phyloP scores from a whole-genome alignment of 1,140 invertebrate species.

The Macrosteles quadrilineatus region DNA sequence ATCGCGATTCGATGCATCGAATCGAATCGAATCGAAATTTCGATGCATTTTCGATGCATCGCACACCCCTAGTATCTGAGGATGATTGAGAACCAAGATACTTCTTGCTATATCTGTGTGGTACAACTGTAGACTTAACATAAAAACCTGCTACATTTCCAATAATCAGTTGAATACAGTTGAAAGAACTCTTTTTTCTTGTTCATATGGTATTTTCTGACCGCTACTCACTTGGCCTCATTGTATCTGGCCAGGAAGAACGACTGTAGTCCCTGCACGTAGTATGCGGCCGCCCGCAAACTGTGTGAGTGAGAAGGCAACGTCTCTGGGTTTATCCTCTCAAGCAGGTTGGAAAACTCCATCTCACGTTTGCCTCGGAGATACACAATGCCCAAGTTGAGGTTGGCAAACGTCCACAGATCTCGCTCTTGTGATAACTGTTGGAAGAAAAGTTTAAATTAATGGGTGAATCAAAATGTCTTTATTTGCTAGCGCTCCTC shows the following conservation, averaged over 20 bases:
- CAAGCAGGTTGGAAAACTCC: slow-evolving; percentile 82
- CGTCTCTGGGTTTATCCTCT: slow-evolving; percentile 85
- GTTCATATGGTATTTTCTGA: too few species aligned
- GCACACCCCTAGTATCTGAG: too few species aligned
- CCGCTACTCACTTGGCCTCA: slow-evolving; percentile 90
- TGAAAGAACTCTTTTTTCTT: too few species aligned
- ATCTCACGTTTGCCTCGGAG: slow-evolving; percentile 83
- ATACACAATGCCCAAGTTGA: slow-evolving; percentile 96
- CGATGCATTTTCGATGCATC: too few species aligned
- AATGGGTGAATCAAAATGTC: slow-evolving; percentile 10
- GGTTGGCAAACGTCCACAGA: slow-evolving; percentile 90
- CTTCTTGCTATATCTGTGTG: too few species aligned
- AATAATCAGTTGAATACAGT: too few species aligned
- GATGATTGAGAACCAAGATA: too few species aligned
- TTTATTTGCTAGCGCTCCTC: neutral
- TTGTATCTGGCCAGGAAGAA: slow-evolving; percentile 96
- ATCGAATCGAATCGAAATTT: too few species aligned
- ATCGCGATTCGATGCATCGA: too few species aligned
- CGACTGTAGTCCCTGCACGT: slow-evolving; percentile 93
- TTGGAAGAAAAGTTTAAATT: slow-evolving; percentile 39
- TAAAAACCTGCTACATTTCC: too few species aligned
- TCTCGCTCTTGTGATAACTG: slow-evolving; percentile 85
- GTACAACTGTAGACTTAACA: too few species aligned
- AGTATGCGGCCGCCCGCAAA: slow-evolving; percentile 88
- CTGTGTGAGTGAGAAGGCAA: slow-evolving; percentile 84